Conservation (phyloP, 2,113 vertebrate genomes). For the Xenopus borealis region DNA sequence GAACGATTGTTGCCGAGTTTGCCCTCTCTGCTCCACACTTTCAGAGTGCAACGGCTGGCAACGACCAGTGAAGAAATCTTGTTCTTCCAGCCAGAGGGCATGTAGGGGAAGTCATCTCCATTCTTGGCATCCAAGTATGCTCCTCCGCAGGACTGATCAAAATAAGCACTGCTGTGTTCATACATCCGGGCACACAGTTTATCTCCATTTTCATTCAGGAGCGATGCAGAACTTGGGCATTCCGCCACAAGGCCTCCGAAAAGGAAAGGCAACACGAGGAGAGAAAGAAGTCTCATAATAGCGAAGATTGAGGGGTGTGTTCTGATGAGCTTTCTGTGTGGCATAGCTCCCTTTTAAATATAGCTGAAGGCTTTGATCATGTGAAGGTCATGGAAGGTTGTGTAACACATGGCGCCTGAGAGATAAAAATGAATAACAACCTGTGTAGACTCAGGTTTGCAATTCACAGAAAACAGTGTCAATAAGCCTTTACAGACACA, state of each 20-base stretch:
- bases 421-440: too few species aligned
- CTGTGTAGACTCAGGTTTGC: too few species aligned
- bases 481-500: too few species aligned
- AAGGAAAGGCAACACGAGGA: conserved; percentile 8
- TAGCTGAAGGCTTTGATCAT: too few species aligned
- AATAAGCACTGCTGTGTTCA: conserved; percentile 52
- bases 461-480: too few species aligned
- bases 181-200: conserved; percentile 57
- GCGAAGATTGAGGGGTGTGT: not conserved
- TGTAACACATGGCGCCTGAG: too few species aligned
- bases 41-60: conserved; percentile 48
- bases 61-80: conserved; percentile 57
- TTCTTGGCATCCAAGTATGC: conserved; percentile 43
- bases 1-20: conserved; percentile 51
- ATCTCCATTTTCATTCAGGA: conserved; percentile 39
- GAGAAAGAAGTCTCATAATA: conserved; percentile 17
- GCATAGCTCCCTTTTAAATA: too few species aligned
- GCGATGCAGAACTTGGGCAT: conserved; percentile 45
- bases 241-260: conserved; percentile 43
- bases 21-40: conserved; percentile 54
- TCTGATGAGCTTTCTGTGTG: not conserved
- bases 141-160: conserved; percentile 54
- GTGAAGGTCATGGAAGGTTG: too few species aligned
- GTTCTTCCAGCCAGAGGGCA: conserved; percentile 49
- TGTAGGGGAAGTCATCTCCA: conserved; percentile 51